phyloP scores from a whole-genome alignment of 2,888 invertebrate species.

The Scrobipalpa costella region DNA sequence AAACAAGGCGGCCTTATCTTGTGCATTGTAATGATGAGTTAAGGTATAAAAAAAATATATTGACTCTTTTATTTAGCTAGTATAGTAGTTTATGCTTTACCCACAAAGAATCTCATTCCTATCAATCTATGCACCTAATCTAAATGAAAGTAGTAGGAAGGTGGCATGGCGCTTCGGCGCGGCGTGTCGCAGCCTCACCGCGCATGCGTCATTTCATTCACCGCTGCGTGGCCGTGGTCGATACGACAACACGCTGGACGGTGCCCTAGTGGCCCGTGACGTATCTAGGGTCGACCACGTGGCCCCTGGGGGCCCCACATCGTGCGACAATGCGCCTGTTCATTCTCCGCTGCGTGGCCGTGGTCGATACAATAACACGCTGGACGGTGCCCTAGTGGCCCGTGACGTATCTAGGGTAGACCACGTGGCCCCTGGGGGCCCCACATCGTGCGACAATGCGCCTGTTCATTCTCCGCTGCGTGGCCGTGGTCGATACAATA shows the following conservation, averaged over 20 bases:
- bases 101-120: too few relatives aligned
- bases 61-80: too few relatives aligned
- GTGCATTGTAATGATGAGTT: too few relatives aligned
- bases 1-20: too few relatives aligned
- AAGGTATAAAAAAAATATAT: too few relatives aligned
- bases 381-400: background rate
- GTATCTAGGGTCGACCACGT: too few relatives aligned
- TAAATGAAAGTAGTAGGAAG: background rate
- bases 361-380: slow-evolving; percentile 31
- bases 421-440: too few relatives aligned
- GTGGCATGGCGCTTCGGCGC: background rate
- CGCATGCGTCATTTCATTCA: slow-evolving; percentile 37
- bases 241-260: slow-evolving; percentile 24
- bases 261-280: background rate
- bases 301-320: too few relatives aligned
- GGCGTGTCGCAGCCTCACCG: slow-evolving; percentile 6
- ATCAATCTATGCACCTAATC: too few relatives aligned
- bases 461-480: slow-evolving; percentile 32
- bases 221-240: slow-evolving; percentile 28
- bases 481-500: slow-evolving; percentile 32
- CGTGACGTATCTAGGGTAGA: background rate
- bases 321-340: slow-evolving; percentile 34
- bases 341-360: slow-evolving; percentile 32
- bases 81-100: too few relatives aligned
- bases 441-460: slow-evolving; percentile 32